Conservation (phyloP, 2,888 invertebrate species). For the Piscicola geometra region DNA sequence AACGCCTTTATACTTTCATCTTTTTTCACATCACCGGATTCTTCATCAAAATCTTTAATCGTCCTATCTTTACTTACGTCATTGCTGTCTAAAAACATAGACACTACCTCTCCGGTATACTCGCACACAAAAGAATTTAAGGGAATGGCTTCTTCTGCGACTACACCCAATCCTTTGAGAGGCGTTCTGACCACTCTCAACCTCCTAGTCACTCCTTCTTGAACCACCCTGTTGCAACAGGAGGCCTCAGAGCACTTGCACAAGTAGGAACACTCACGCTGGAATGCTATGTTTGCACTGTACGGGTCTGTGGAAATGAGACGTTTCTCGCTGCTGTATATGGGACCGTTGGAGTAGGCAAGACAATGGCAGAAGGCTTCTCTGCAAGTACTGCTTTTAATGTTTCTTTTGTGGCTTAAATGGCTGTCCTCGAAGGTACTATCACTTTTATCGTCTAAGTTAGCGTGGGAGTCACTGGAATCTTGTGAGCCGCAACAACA, state of each 20-base stretch:
- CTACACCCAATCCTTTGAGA: constrained; percentile 26
- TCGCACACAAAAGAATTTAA: constrained; percentile 26
- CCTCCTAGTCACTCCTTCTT: constrained; percentile 9
- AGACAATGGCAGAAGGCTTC: constrained; percentile 4
- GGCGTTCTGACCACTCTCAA: constrained; percentile 25
- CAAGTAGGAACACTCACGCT: constrained; percentile 3
- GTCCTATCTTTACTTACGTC: background rate
- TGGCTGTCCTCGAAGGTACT: no score
- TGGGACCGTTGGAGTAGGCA: background rate
- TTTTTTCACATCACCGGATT: background rate
- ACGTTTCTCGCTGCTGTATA: background rate
- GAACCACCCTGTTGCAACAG: constrained; percentile 19
- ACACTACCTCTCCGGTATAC: constrained; percentile 23
- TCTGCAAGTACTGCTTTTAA: background rate
- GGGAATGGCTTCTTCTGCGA: constrained; percentile 15
- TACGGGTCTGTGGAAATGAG: constrained; percentile 20
- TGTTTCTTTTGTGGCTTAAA: no score
- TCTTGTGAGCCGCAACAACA: constrained; percentile 3
- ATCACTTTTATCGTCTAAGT: no score
- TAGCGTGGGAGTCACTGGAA: no score
- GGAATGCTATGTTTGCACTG: background rate
- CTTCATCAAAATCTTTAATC: background rate
- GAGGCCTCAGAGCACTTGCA: constrained; percentile 15
- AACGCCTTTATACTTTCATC: background rate
- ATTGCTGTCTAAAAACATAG: background rate